Evolutionary conservation across 2,113 vertebrate species (phyloP).

Genomic region (Sander vitreus): DNA sequence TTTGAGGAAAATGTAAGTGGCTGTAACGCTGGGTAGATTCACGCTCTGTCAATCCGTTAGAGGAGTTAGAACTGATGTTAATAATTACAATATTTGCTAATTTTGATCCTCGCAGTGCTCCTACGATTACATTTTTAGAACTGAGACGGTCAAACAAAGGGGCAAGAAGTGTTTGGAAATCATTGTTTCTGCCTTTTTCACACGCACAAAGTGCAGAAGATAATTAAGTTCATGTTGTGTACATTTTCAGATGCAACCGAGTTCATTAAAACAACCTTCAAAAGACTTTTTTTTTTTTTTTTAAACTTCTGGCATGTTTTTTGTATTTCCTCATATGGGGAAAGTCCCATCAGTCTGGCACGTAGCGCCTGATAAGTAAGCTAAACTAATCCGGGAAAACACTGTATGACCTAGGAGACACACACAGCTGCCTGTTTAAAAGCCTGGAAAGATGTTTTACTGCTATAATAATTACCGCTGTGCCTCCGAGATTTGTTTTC

Average conservation of each 20-base stretch:
- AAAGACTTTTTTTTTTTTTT: background rate
- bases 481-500: constrained; percentile 54
- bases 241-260: constrained; percentile 20
- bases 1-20: too few species aligned
- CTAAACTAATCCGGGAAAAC: constrained; percentile 6
- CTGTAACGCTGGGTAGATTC: background rate
- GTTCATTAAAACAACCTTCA: constrained; percentile 31
- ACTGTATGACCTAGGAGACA: constrained; percentile 25
- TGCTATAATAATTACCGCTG: constrained; percentile 20
- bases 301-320: constrained; percentile 1
- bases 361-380: constrained; percentile 2
- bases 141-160: background rate
- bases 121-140: background rate
- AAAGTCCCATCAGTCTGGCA: constrained; percentile 31
- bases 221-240: background rate
- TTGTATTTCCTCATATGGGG: background rate
- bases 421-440: background rate
- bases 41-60: background rate
- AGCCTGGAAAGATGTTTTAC: constrained; percentile 1
- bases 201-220: too few species aligned
- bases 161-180: constrained; percentile 1
- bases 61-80: background rate
- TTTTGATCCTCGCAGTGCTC: background rate
- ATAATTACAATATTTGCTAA: background rate
- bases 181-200: background rate